phyloP scores from a whole-genome alignment of 2,888 invertebrate genomes.

The Hyposoter dolosus region DNA sequence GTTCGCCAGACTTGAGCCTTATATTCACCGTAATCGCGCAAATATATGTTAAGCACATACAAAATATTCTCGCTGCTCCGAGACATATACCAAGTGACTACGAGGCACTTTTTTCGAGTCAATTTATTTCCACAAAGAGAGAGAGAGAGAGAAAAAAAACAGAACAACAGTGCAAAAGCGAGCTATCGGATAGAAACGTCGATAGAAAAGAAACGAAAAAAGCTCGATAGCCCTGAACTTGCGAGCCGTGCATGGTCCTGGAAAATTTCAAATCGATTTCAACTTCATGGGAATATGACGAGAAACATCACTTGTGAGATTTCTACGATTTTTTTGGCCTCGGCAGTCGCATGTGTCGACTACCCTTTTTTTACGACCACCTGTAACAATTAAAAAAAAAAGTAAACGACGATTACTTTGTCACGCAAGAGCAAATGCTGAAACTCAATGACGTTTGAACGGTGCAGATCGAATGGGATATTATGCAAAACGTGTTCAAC shows the following conservation, averaged over 20 bases:
- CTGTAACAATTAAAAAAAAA: slow-evolving; percentile 24
- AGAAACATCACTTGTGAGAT: not conserved
- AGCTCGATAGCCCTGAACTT: not conserved
- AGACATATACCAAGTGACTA: not conserved
- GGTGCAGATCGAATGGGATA: slow-evolving; percentile 33
- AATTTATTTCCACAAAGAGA: not conserved
- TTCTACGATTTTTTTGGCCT: not conserved
- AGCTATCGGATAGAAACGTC: not conserved
- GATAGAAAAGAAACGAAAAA: too few species aligned
- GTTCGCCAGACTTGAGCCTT: slow-evolving; percentile 14
- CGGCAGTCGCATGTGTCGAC: not conserved
- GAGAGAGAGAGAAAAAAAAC: not conserved
- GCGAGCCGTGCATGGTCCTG: not conserved
- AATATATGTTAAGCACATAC: slow-evolving; percentile 12
- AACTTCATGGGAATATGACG: not conserved
- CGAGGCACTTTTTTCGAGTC: not conserved
- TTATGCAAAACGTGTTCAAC: slow-evolving; percentile 51
- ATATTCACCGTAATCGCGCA: slow-evolving; percentile 50
- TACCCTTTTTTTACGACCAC: slow-evolving; percentile 34
- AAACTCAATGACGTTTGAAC: slow-evolving; percentile 46
- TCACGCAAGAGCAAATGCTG: not conserved
- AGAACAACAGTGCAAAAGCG: not conserved
- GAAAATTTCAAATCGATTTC: not conserved
- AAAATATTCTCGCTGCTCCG: slow-evolving; percentile 1
- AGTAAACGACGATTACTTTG: slow-evolving; percentile 1